phyloP scores from a whole-genome alignment of 2,888 invertebrate species.

The Cryptophagus acutangulus region DNA sequence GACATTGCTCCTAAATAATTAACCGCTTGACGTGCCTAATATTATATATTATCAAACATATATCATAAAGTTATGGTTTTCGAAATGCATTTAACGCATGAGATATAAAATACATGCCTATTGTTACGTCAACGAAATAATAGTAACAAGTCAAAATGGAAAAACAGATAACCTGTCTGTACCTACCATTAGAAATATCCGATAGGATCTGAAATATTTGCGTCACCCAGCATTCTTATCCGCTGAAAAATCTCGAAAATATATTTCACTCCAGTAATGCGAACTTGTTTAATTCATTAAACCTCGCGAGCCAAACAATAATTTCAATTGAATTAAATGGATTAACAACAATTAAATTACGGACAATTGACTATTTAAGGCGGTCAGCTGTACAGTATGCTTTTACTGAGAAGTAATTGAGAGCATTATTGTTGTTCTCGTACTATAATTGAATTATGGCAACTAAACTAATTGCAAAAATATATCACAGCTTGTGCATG shows the following conservation, averaged over 20 bases:
- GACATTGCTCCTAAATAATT: slow-evolving; percentile 7
- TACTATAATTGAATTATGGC: slow-evolving; percentile 25
- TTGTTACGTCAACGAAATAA: slow-evolving; percentile 1
- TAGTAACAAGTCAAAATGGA: slow-evolving; percentile 1
- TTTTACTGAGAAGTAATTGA: slow-evolving; percentile 17
- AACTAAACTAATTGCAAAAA: slow-evolving; percentile 10
- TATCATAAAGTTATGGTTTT: background rate
- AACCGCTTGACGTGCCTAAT: slow-evolving; percentile 3
- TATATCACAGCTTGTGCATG: background rate
- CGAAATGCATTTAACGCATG: background rate
- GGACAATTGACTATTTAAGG: slow-evolving; percentile 26
- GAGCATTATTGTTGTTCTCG: slow-evolving; percentile 23
- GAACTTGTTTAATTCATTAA: slow-evolving; percentile 13
- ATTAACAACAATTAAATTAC: slow-evolving; percentile 30
- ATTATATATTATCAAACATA: too few relatives aligned
- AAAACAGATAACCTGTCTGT: slow-evolving; percentile 6
- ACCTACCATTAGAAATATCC: slow-evolving; percentile 7
- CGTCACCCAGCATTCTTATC: slow-evolving; percentile 10
- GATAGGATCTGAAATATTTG: slow-evolving; percentile 14
- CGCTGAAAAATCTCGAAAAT: slow-evolving; percentile 9
- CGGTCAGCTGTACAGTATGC: slow-evolving; percentile 17
- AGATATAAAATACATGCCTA: background rate
- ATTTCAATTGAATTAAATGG: slow-evolving; percentile 26
- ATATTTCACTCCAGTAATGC: background rate
- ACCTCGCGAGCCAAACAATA: slow-evolving; percentile 18